Base-by-base conservation (phyloP, 1,140 invertebrate species). In the Penaeus indicus region DNA sequence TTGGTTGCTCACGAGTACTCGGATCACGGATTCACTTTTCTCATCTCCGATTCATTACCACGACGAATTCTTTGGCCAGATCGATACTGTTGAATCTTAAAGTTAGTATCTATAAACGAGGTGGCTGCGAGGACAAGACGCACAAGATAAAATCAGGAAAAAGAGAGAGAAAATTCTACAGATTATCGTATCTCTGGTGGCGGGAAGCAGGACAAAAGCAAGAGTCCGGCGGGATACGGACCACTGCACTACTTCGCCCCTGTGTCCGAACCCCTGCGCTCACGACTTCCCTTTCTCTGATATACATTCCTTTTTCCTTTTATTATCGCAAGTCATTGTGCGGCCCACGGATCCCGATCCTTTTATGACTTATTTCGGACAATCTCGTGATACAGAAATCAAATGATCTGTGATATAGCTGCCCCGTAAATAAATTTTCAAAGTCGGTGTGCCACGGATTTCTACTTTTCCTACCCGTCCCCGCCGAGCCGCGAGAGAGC, bases 201-300 rank as follows among this genome's bases (percentile, higher is more conserved):
- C 63, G n/a, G 18, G 47, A 54, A 38, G n/a, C 38, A 61, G 86
- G 72, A 75, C 67, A 88, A 88, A 88, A 78, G 80, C 67, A 61
- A 81, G 69, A 78, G 80, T 84, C 81, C 32, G 86, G 86, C 81
- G 86, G 86, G 86, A 88, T 88, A 88, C 86, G 86, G 86, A 67
- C 86, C 86, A 88, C 86, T 88, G 86, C 86, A 84, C 86, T 88
- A 88, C 86, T 88, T 88, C 86, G 86, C 86, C 84, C 80, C 86
- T 83, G 86, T 88, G 86, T 88, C 75, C 86, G 79, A 72, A 84
- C 72, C 80, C 80, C 72, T 85, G 80, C 81, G 21, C 81, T 54
- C 86, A 63, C 67, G 67, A 62, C 86, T 85, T 85, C 72, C 54
- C 8, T 54, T 54, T 77, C 78, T 75, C 27, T 78, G 84, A 54